Conservation (phyloP, 2,113 vertebrate genomes). For the Ibidorhyncha struthersii region DNA sequence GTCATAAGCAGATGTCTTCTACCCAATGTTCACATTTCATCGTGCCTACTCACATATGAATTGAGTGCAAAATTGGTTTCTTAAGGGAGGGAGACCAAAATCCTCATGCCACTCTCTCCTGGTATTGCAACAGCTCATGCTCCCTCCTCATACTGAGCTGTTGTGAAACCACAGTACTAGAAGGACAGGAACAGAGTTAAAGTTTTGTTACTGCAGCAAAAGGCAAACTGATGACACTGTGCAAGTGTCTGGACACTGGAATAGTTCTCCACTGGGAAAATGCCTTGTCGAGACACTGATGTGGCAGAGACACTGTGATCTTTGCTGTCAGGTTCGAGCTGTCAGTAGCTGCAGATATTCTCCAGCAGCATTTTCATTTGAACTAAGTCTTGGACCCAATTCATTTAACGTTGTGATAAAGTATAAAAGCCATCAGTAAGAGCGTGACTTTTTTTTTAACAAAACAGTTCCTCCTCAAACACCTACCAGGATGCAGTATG, state of each 20-base stretch:
- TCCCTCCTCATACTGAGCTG: neutral
- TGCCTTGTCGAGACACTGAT: neutral
- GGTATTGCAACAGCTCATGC: rapidly evolving
- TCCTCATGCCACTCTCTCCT: neutral
- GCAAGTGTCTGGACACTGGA: neutral
- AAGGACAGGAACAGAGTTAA: neutral
- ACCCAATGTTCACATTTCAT: neutral
- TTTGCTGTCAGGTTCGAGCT: neutral
- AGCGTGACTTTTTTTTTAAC: neutral
- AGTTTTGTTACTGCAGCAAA: neutral
- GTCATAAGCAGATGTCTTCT: neutral
- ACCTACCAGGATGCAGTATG: neutral
- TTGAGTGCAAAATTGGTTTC: neutral
- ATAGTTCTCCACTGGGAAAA: neutral
- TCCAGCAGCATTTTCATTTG: neutral
- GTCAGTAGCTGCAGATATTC: neutral
- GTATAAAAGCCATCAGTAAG: neutral
- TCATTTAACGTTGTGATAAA: neutral
- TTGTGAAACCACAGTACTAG: rapidly evolving
- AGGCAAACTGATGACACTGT: neutral
- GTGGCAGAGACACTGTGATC: neutral
- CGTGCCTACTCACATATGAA: neutral
- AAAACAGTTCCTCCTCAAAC: neutral
- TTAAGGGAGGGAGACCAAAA: neutral
- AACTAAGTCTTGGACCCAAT: neutral